Evolutionary conservation across 2,888 invertebrate genomes (phyloP).

Genomic region (Pantelozetes paolii): DNA sequence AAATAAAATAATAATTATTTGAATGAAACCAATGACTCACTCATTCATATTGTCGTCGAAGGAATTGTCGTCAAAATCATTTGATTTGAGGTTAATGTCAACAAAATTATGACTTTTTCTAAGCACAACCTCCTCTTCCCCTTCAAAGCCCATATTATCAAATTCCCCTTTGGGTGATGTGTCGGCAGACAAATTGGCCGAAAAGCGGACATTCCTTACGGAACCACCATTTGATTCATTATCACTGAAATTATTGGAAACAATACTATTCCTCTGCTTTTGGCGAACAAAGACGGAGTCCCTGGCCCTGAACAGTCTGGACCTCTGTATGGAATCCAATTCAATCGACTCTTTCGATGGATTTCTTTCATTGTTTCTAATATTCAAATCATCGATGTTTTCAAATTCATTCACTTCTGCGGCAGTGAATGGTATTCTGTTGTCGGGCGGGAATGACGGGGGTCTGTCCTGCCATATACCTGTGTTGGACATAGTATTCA

Average conservation of each 20-base stretch:
- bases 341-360: not conserved
- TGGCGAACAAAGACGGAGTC: conserved; percentile 2
- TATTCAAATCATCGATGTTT: not conserved
- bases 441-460: not conserved
- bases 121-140: too few species aligned
- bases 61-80: too few species aligned
- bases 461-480: not conserved
- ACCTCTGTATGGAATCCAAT: not conserved
- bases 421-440: conserved; percentile 1
- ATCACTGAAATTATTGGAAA: not conserved
- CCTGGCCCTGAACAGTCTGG: not conserved
- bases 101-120: too few species aligned
- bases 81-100: too few species aligned
- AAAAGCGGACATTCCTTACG: not conserved
- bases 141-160: too few species aligned
- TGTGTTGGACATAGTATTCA: not conserved
- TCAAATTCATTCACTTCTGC: conserved; percentile 15
- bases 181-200: too few species aligned
- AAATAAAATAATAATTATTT: too few species aligned
- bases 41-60: too few species aligned
- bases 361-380: not conserved
- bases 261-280: conserved; percentile 21
- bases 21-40: too few species aligned
- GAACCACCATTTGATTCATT: not conserved
- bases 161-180: too few species aligned